phyloP scores from a whole-genome alignment of 1,140 invertebrate species.

The Drosophila repleta region DNA sequence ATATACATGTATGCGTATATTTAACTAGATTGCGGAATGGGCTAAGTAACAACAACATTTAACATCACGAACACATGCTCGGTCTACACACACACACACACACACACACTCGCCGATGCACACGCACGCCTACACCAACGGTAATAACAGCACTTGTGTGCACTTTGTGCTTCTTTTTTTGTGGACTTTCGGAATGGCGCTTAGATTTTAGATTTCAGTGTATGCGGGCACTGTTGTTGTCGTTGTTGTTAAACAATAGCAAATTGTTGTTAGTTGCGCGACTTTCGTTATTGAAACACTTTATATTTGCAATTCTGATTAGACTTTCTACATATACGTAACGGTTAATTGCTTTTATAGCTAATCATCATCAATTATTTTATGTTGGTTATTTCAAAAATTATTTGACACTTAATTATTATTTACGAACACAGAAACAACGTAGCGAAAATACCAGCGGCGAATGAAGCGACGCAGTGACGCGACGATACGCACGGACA shows the following conservation, averaged over 20 bases:
- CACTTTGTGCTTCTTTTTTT: constrained; percentile 29
- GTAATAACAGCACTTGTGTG: constrained; percentile 40
- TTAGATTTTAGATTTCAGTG: constrained; percentile 23
- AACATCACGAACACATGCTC: constrained; percentile 65
- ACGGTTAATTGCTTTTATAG: constrained; percentile 24
- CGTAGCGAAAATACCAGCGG: constrained; percentile 43
- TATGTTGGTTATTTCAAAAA: constrained; percentile 20
- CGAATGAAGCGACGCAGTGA: constrained; percentile 32
- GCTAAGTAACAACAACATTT: constrained; percentile 64
- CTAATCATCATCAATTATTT: constrained; percentile 17
- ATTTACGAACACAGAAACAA: constrained; percentile 45
- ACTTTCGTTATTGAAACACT: constrained; percentile 17
- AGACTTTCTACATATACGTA: constrained; percentile 3
- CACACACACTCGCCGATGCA: constrained; percentile 17
- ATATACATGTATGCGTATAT: constrained; percentile 5
- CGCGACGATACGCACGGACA: constrained; percentile 45
- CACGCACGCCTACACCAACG: constrained; percentile 21
- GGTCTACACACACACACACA: constrained; percentile 43
- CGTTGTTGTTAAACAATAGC: constrained; percentile 29
- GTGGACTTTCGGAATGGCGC: constrained; percentile 33
- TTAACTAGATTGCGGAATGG: constrained; percentile 44
- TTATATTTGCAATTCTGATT: constrained; percentile 22
- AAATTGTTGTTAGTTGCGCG: constrained; percentile 23
- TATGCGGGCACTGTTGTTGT: constrained; percentile 26
- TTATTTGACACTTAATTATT: constrained; percentile 41